Evolutionary conservation across 2,888 invertebrate genomes (phyloP), one percentile per base, ranked within the genome.

Genomic region (Trissonchulus sp.): DNA sequence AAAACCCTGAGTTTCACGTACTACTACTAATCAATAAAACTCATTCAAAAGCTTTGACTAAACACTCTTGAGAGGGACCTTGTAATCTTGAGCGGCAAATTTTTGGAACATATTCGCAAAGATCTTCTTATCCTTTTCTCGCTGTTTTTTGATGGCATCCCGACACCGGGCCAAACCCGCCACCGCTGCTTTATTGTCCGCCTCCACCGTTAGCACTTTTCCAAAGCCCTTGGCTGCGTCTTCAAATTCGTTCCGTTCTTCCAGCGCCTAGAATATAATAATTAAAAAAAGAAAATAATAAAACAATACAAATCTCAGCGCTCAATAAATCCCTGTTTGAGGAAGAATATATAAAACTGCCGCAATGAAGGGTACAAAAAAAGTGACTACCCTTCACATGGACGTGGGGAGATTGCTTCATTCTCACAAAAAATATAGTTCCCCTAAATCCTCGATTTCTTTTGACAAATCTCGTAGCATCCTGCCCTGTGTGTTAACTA

Each of bases 31-130:
- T n/a, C n/a, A n/a, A n/a, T n/a, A n/a, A n/a, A n/a, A n/a, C n/a
- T n/a, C n/a, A n/a, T n/a, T n/a, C n/a, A n/a, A n/a, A n/a, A n/a
- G n/a, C n/a, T n/a, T n/a, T n/a, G n/a, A n/a, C n/a, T n/a, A n/a
- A n/a, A n/a, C n/a, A n/a, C n/a, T n/a, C n/a, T n/a, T n/a, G 18
- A 60, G n/a, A 60, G 18, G n/a, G 28, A 72, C 35, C 73, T 72
- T 72, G 28, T 72, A 38, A 72, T 72, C 73, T 28, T 38, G 60
- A 28, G 71, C 71, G n/a, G 86, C 84, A 87, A 94, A 92, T 86
- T 93, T 94, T 81, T 93, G 91, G 86, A 98, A 98, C 93, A 98
- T 95, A 85, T 93, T 94, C 23, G 91, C 91, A 85, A 94, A 98
- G 48, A 93, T 88, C 83, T 91, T 89, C 87, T 92, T 94, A 85